phyloP scores from a whole-genome alignment of 2,797 vertebrate species.

The Limosa lapponica region DNA sequence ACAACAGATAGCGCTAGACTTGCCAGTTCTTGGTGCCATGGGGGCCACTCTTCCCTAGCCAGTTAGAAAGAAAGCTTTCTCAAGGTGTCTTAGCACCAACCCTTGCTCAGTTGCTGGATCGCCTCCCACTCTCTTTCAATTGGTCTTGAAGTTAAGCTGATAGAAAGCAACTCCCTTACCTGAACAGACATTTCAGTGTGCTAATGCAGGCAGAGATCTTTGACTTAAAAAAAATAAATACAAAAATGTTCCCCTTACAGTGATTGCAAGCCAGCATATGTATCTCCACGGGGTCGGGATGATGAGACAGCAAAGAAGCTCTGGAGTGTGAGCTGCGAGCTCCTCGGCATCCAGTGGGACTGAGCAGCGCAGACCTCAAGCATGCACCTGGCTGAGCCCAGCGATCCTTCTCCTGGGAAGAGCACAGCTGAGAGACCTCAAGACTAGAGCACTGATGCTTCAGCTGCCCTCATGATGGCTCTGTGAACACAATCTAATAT shows the following conservation, averaged over 20 bases:
- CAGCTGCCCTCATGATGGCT: background rate
- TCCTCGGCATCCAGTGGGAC: conserved; percentile 88
- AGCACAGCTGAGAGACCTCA: background rate
- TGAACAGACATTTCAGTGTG: background rate
- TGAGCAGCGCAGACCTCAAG: conserved; percentile 66
- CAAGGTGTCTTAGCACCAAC: background rate
- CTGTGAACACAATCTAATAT: background rate
- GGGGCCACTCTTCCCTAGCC: background rate
- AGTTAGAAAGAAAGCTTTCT: background rate
- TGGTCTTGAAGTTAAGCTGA: background rate
- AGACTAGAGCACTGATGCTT: background rate
- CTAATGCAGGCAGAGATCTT: background rate
- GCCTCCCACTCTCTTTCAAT: background rate
- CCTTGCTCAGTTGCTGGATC: background rate
- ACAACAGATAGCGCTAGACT: background rate
- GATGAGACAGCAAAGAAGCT: conserved; percentile 86
- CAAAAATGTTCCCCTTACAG: conserved; percentile 70
- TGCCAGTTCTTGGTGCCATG: background rate
- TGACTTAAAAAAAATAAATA: background rate
- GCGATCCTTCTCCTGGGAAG: background rate
- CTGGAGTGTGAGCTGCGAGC: conserved; percentile 90
- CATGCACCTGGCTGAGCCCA: background rate
- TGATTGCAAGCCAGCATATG: conserved; percentile 87
- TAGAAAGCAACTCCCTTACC: background rate
- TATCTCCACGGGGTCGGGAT: conserved; percentile 87